Base-by-base conservation (phyloP, 2,888 invertebrate genomes). In the Oligia fasciuncula region DNA sequence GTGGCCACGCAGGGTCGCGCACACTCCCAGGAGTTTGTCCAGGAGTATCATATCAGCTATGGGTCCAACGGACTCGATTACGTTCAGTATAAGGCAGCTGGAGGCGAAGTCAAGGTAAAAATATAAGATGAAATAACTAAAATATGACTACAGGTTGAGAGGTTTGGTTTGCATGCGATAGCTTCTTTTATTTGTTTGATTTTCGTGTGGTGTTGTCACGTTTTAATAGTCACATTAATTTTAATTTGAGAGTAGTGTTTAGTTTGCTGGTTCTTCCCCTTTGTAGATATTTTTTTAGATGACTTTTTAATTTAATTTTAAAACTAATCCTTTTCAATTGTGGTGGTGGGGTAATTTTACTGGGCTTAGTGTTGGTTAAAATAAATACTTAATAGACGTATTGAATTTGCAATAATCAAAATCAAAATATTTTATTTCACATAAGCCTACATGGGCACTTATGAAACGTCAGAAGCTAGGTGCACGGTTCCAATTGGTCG, bases 1-100 rank as follows among this genome's bases (percentile, higher is more conserved):
- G 98, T 99, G 80, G 98, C 98, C 87, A 98, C 99, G 49, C 99
- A 99, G 94, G 99, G 99, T 88, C 98, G 99, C 79, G 98, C 98
- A 4, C 98, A 98, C 93, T 98, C 98, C 85, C 98, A 98, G 91
- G 99, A 99, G 95, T 99, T 98, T 97, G 99, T 99, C 79, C 98
- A 98, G 95, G 99, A 99, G 95, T 99, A 98, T 95, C 98, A 98
- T 93, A 98, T 99, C 93, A 98, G 99, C 96, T 99, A 99, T 96
- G 99, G 99, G 87, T 98, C 98, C 90, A 99, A 99, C 93, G 99
- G 98, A 85, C 97, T 98, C 91, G 99, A 99, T 96, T 99, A 98
- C 96, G 98, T 98, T 80, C 98, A 98, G 93, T 99, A 98, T 96
- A 99, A 99, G 97, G 99, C 99, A 88, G 97, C 98, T 73, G 98